Evolutionary conservation across 2,888 invertebrate species (phyloP).

Genomic region (Phragmatobia fuliginosa): DNA sequence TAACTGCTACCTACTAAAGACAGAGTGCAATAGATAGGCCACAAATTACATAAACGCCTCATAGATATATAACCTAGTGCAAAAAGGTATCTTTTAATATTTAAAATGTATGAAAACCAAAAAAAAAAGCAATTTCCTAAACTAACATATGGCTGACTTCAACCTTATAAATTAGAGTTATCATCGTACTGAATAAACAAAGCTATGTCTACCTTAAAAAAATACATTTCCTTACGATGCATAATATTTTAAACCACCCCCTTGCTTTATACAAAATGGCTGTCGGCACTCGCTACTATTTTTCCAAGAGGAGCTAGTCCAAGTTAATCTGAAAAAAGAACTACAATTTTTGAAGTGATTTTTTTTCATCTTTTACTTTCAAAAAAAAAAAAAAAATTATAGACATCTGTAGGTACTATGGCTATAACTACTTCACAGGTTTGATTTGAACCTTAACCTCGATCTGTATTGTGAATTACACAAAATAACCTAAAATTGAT

Average conservation of each 20-base stretch:
- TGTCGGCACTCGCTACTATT: slow-evolving; percentile 84
- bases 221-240: slow-evolving; percentile 77
- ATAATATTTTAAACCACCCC: slow-evolving; percentile 85
- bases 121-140: slow-evolving; percentile 24
- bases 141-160: slow-evolving; percentile 52
- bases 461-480: too few species aligned
- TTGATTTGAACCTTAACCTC: too few species aligned
- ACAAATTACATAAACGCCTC: not conserved
- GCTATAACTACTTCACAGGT: too few species aligned
- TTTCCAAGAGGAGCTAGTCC: slow-evolving; percentile 64
- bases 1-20: too few species aligned
- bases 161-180: slow-evolving; percentile 70
- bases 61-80: not conserved
- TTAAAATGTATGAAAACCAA: slow-evolving; percentile 4
- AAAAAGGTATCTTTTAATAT: not conserved
- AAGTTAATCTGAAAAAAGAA: slow-evolving; percentile 44
- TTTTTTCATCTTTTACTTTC: not conserved
- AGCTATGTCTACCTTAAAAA: slow-evolving; percentile 64
- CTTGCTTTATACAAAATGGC: slow-evolving; percentile 82
- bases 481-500: too few species aligned
- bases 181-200: slow-evolving; percentile 63
- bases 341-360: not conserved
- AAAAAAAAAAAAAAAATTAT: too few species aligned
- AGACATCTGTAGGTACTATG: too few species aligned
- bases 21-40: too few species aligned